Base-by-base conservation (phyloP, 2,797 vertebrate species). In the Columba guinea region DNA sequence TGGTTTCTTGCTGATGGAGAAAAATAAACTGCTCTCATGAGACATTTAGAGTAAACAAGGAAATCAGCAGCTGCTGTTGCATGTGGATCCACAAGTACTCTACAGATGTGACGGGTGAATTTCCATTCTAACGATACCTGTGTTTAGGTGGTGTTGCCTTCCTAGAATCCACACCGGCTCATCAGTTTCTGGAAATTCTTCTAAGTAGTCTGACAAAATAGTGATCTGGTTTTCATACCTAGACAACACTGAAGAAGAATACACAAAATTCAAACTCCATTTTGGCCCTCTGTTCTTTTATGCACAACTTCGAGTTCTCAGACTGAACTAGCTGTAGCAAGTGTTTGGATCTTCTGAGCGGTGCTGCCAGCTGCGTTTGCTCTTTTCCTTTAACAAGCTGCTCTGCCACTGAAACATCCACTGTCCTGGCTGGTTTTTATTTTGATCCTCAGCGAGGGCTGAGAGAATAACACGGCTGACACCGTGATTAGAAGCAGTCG, bases 151-250 rank as follows among this genome's bases (percentile, higher is more conserved):
- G 96, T 99, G 98, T 56, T 97, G 97, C 92, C 97, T 97, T 96
- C 98, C 98, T 92, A 99, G 95, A 93, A 99, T 98, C 98, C 98
- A 99, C 87, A 98, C 97, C 2, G 98, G 97, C 28, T 98, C 98
- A 73, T 99, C 98, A 32, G 98, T 98, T 94, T 99, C 98, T 46
- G 98, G 98, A 87, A 99, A 98, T 92, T 99, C 98, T 97, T 99
- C 98, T 94, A 98, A 95, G 95, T 98, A 98, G 85, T 99, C 98
- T 71, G 98, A 96, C 87, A 98, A 98, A 95, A 98, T 94, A 95
- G 98, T 98, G 96, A 98, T 98, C 93, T 98, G 98, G 94, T 98
- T 98, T 98, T 98, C 98, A 98, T 98, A 98, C 96, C 97, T 98
- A 93, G 98, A 98, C 87, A 98, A 97, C 98, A 98, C 98, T 98